Base-by-base conservation (phyloP, 2,113 vertebrate genomes). In the Urocynchramus pylzowi region DNA sequence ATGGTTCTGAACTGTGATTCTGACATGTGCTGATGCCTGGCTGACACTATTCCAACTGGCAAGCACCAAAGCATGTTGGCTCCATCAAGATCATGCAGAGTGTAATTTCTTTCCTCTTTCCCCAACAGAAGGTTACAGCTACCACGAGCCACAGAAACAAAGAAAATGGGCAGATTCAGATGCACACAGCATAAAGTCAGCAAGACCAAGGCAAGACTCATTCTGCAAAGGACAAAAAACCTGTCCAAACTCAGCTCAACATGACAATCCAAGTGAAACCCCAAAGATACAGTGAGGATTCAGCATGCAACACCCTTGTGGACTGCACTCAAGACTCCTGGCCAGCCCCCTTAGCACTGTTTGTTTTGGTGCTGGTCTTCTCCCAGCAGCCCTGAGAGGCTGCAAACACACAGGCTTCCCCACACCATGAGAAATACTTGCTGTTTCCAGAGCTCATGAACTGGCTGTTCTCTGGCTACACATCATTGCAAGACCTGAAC, bases 301-400 rank as follows among this genome's bases (percentile, higher is more conserved):
- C 63, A n/a, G 47, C 35, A 47, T 3, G 21, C 42, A 77, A 13
- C 31, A 57, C 6, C 31, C 39, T 10, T 39, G 33, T 61, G 65
- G 35, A 11, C 64, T 74, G 45, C 22, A 11, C n/a, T 18, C 24
- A 7, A 2, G 31, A 22, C 42, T 50, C 31, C 10, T 33, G 45
- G 28, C 6, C 73, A 82, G 77, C 24, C 10, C 28, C 2, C 56
- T 35, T 13, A 4, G 65, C 42, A 64, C 6, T 2, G 0, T 0
- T 0, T 2, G 23, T 7, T 41, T 44, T 87, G 56, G 24, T 39
- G 42, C 60, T 42, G 57, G 1, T 52, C 19, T 8, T 57, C 50
- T 69, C 67, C 33, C 18, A 19, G 8, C 6, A 49, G 16, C 35
- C 13, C 41, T 4, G 13, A 41, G 35, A 67, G 22, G 50, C 68